These are phyloP conservation scores for Ormyrus pomaceus DNA, from an alignment of 2,888 invertebrate species.

Conservation along the genomic window DNA sequence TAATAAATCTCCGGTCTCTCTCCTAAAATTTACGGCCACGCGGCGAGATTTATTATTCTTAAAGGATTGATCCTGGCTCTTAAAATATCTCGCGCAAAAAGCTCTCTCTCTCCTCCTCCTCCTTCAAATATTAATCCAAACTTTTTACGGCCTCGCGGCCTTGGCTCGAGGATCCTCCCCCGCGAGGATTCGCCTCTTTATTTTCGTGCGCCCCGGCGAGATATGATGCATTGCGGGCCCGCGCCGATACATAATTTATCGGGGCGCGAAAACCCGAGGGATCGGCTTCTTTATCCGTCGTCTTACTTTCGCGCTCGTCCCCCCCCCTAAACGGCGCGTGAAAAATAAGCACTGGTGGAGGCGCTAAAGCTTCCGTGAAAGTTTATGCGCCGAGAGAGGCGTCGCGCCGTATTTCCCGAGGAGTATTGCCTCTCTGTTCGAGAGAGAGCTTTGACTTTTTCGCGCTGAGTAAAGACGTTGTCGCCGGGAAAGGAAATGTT, in stretches of 20 bases:
- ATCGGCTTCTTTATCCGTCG: neutral
- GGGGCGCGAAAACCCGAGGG: neutral
- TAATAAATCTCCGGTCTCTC: neutral
- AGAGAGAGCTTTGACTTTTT: no score
- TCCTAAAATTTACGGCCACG: neutral
- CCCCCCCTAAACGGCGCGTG: no score
- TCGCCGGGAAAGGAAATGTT: no score
- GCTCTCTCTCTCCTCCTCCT: neutral
- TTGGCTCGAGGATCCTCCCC: no score
- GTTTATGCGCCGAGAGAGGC: neutral
- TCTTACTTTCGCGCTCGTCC: neutral
- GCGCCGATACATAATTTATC: conserved; percentile 39
- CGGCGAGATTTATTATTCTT: neutral
- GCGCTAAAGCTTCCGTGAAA: neutral
- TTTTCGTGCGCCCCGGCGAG: no score
- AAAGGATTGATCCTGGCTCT: neutral
- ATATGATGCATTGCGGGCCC: no score
- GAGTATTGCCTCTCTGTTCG: no score
- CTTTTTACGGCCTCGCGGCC: neutral
- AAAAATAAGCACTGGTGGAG: neutral
- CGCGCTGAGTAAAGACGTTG: no score
- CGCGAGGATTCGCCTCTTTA: no score
- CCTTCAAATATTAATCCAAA: conserved; percentile 1
- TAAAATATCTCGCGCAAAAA: neutral
- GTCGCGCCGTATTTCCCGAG: neutral